A percentile compares a stretch with the other conserved stretches of the same genome.
phyloP scores from a whole-genome alignment of 1,140 invertebrate species.

The Alviniconcha marisindica region DNA sequence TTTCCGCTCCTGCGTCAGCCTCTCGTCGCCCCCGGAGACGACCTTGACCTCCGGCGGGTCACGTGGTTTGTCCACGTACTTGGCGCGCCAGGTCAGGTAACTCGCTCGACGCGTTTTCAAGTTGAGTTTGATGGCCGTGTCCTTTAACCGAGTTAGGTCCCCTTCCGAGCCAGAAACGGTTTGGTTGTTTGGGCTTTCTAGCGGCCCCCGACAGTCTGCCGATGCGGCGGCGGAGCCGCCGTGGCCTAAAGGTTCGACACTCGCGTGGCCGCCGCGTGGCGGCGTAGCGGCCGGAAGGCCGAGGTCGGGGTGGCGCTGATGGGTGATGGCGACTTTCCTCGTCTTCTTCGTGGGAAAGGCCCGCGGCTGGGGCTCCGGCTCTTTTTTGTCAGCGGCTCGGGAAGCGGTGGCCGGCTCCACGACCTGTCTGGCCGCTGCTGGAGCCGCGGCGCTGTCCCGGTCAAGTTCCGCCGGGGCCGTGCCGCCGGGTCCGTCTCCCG shows the following conservation, averaged over 20 bases:
- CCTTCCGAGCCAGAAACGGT: not conserved
- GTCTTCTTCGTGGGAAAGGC: not conserved
- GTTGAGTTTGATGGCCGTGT: constrained; percentile 45
- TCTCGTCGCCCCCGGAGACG: not conserved
- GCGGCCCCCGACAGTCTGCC: not conserved
- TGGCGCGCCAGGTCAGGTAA: constrained; percentile 43
- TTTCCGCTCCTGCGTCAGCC: constrained; percentile 39
- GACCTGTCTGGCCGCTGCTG: too few relatives aligned
- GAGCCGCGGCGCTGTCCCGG: too few relatives aligned
- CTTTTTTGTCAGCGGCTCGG: too few relatives aligned
- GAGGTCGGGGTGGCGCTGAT: not conserved
- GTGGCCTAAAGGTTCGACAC: too few relatives aligned
- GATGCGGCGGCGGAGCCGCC: not conserved
- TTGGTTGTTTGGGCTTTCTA: not conserved
- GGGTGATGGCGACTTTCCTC: not conserved
- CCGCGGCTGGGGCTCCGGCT: too few relatives aligned
- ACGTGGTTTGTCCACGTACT: constrained; percentile 39
- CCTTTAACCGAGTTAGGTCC: constrained; percentile 35
- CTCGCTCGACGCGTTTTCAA: constrained; percentile 45
- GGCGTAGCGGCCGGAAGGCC: not conserved
- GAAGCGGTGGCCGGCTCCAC: too few relatives aligned
- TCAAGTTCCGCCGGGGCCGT: too few relatives aligned
- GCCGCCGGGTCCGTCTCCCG: too few relatives aligned
- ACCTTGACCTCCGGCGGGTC: not conserved
- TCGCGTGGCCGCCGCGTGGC: not conserved